Base-by-base conservation (phyloP, 2,113 vertebrate genomes). In the Antidorcas marsupialis region DNA sequence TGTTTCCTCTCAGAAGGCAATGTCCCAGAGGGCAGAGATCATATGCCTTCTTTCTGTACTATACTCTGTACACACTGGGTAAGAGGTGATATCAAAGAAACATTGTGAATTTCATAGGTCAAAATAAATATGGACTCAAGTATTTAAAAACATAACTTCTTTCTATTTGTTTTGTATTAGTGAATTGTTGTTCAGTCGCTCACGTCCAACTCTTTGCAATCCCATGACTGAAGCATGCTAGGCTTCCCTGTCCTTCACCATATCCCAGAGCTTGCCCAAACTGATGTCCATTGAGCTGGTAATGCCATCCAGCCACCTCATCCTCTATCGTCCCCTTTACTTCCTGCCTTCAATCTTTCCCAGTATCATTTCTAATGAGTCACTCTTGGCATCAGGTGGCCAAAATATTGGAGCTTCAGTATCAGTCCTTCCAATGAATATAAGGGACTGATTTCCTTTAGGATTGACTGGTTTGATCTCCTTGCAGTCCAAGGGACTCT, bases 81-180 rank as follows among this genome's bases (percentile, higher is more conserved):
- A 71, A 64, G 71, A 84, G 17, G 62, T 16, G 10, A 64, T 23
- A 67, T 67, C 55, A 95, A 78, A 76, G 60, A 87, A 92, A 13
- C 25, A 50, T n/a, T 59, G 50, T 59, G 30, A 78, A 59, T 83
- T 60, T 91, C 64, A 84, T 6, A 67, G 76, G 47, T 47, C 47
- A 79, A 95, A 91, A 79, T 53, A 59, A 91, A 55, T 74, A 89
- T 1, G 30, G 33, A n/a, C 39, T 50, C 13, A 84, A 84, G 19
- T 71, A 87, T 79, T 94, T 94, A 10, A 93, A 84, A 94, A 76
- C 50, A 10, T 7, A 55, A 57, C 60, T 86, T 89, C 67, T 39
- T 86, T 89, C 67, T 39, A 71, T 50, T 16, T 57, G 7, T 62
- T 82, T 55, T 50, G 28, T 39, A 52, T 55, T 17, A 84, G 19